Evolutionary conservation across 35 echinoderm and acorn worm species (phyloP).

Genomic region (Ophiothrix spiculata): DNA sequence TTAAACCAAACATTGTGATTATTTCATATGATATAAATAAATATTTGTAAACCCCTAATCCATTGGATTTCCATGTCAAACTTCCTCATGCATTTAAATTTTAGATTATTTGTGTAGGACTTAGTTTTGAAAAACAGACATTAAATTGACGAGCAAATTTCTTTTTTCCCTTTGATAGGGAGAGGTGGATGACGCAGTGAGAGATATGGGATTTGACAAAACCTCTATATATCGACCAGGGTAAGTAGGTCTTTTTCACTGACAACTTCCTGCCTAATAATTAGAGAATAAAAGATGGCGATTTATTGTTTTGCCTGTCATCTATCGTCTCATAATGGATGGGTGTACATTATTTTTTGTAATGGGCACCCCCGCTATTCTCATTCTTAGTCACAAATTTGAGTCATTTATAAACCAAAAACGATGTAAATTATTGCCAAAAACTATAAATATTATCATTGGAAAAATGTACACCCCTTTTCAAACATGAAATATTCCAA

Average conservation of each 20-base stretch:
- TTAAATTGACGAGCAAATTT: background rate
- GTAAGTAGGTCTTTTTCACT: constrained; percentile 18
- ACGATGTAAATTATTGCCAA: too few species aligned
- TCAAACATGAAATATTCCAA: background rate
- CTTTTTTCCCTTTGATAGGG: constrained; percentile 32
- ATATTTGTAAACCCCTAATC: background rate
- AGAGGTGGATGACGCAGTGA: constrained; percentile 31
- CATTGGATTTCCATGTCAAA: background rate
- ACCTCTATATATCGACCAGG: constrained; percentile 24
- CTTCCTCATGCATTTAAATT: background rate
- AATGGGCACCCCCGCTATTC: too few species aligned
- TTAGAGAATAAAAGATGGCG: too few species aligned
- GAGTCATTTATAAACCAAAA: too few species aligned
- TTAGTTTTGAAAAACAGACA: background rate
- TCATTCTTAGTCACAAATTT: too few species aligned
- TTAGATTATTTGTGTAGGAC: background rate
- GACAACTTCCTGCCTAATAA: background rate
- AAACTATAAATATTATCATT: too few species aligned
- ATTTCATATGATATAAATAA: background rate
- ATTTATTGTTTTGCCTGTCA: too few species aligned
- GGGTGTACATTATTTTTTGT: too few species aligned
- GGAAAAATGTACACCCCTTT: too few species aligned
- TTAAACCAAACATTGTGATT: background rate
- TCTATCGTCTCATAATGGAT: too few species aligned
- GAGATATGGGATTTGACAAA: constrained; percentile 49